These are phyloP conservation scores for Acleris holmiana DNA, from an alignment of 2,888 invertebrate genomes.

Conservation along the genomic window DNA sequence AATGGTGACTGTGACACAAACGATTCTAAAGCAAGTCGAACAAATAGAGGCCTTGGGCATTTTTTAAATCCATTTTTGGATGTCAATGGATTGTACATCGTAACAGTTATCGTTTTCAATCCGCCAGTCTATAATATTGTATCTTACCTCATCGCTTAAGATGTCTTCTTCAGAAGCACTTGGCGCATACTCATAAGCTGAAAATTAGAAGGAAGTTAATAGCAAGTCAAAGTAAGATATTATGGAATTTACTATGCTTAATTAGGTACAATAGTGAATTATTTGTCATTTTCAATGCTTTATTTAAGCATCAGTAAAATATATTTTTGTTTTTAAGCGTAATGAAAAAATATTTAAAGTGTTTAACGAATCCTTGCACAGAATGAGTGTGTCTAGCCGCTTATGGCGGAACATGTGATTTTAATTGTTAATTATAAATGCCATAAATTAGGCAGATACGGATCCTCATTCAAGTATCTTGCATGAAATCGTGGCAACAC, in stretches of 20 bases:
- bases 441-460: too few species aligned
- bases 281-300: too few species aligned
- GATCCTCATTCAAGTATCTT: background rate
- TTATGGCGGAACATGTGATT: background rate
- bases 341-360: background rate
- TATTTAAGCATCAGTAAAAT: background rate
- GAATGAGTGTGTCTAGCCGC: background rate
- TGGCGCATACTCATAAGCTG: conserved; percentile 96
- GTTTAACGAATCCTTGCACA: background rate
- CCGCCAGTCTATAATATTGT: background rate
- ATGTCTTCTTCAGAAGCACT: conserved; percentile 93
- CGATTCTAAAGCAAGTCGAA: too few species aligned
- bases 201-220: conserved; percentile 49
- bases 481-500: background rate
- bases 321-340: background rate
- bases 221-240: background rate
- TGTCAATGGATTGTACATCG: too few species aligned
- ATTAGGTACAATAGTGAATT: too few species aligned
- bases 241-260: too few species aligned
- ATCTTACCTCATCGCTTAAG: conserved; percentile 89
- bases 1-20: too few species aligned
- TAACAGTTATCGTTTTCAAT: too few species aligned
- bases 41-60: too few species aligned
- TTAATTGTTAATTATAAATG: too few species aligned
- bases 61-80: too few species aligned